Conservation (phyloP, 2,888 invertebrate species). For the Brachypterus glaber region DNA sequence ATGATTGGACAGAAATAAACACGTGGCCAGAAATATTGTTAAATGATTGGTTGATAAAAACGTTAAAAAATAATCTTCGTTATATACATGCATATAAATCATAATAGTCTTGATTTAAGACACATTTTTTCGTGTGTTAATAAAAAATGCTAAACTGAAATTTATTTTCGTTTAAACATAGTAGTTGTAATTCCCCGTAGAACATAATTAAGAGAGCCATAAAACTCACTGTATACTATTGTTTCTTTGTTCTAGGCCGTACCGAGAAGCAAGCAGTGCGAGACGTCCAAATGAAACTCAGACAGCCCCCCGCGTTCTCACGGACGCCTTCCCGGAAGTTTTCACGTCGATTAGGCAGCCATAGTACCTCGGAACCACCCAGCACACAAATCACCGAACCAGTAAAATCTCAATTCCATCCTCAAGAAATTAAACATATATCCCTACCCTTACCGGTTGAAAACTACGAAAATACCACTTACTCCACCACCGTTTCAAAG, state of each 20-base stretch:
- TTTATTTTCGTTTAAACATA: too few species aligned
- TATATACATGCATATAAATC: too few species aligned
- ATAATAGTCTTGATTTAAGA: too few species aligned
- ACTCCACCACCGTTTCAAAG: slow-evolving; percentile 20
- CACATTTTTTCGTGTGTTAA: too few species aligned
- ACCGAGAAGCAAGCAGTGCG: slow-evolving; percentile 51
- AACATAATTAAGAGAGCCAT: too few species aligned
- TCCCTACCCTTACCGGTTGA: slow-evolving; percentile 50
- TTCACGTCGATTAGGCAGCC: slow-evolving; percentile 47
- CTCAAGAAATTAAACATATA: slow-evolving; percentile 43
- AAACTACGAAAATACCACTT: slow-evolving; percentile 37
- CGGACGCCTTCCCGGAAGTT: slow-evolving; percentile 55
- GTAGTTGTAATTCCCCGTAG: too few species aligned
- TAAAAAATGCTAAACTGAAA: too few species aligned
- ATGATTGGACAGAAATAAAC: too few species aligned
- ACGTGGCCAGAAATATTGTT: too few species aligned
- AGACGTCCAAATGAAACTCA: slow-evolving; percentile 40
- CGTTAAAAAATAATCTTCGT: too few species aligned
- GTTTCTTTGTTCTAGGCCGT: slow-evolving; percentile 41
- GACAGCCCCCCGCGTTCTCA: slow-evolving; percentile 51
- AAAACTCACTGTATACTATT: background rate
- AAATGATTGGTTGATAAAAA: too few species aligned
- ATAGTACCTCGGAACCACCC: slow-evolving; percentile 15
- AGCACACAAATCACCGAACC: background rate
- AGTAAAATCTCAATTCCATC: slow-evolving; percentile 20